A percentile compares a stretch with the other conserved stretches of the same genome.
These are phyloP conservation scores for Hirundichthys speculiger DNA, from an alignment of 2,113 vertebrate species.

Conservation along the genomic window DNA sequence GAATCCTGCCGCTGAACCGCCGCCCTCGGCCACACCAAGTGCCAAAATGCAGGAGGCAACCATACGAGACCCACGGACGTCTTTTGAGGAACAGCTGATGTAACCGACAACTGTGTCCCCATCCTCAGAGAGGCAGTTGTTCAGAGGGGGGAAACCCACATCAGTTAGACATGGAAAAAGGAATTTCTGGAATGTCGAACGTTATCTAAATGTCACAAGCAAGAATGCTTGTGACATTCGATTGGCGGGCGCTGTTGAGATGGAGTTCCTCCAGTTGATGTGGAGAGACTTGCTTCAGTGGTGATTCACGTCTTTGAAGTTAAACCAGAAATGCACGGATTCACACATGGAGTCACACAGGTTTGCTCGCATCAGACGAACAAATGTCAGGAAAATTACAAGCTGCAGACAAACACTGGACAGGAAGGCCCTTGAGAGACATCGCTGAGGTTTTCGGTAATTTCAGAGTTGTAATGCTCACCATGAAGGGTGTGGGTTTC, in stretches of 20 bases:
- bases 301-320: not conserved
- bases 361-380: too few relatives aligned
- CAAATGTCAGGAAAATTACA: too few relatives aligned
- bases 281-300: constrained; percentile 14
- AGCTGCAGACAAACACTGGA: too few relatives aligned
- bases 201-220: constrained; percentile 21
- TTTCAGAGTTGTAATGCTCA: too few relatives aligned
- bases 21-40: constrained; percentile 32
- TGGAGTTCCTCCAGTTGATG: constrained; percentile 22
- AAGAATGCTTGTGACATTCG: constrained; percentile 21
- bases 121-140: constrained; percentile 56
- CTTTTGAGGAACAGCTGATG: constrained; percentile 60
- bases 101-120: constrained; percentile 32
- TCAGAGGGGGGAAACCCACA: constrained; percentile 32
- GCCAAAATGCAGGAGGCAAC: constrained; percentile 58
- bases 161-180: constrained; percentile 15
- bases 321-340: not conserved
- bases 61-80: constrained; percentile 29
- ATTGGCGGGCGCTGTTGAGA: not conserved
- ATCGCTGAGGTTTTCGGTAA: too few relatives aligned
- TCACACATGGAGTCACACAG: not conserved
- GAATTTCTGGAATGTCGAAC: constrained; percentile 62
- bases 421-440: too few relatives aligned
- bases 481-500: too few relatives aligned
- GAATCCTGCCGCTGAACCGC: constrained; percentile 50